These are phyloP conservation scores for Teleopsis dalmanni DNA, from an alignment of 1,140 invertebrate species.

Conservation along the genomic window DNA sequence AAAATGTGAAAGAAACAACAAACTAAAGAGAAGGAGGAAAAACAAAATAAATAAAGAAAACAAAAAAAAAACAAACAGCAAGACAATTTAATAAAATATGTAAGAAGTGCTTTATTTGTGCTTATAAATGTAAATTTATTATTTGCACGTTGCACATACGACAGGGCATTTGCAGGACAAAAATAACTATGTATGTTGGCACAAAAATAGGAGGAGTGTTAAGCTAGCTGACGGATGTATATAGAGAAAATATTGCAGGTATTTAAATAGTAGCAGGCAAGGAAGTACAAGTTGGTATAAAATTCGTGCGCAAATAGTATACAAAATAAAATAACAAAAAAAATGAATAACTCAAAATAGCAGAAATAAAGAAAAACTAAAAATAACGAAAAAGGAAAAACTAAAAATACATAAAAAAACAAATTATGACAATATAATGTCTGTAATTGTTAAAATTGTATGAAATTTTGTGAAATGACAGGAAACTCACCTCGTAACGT, in stretches of 20 bases:
- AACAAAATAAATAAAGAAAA: too few relatives aligned
- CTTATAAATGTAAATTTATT: conserved; percentile 1
- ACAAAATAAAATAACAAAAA: not conserved
- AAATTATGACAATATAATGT: not conserved
- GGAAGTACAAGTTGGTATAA: not conserved
- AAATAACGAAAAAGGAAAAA: not conserved
- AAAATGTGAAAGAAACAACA: not conserved
- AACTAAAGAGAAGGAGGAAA: not conserved
- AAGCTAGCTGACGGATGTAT: not conserved
- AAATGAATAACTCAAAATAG: too few relatives aligned
- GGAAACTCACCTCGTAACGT: conserved; percentile 41
- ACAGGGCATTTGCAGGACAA: conserved; percentile 2
- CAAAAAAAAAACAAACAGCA: conserved; percentile 3
- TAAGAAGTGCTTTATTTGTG: too few relatives aligned
- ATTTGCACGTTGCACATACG: conserved; percentile 3
- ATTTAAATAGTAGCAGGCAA: not conserved
- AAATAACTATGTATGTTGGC: not conserved
- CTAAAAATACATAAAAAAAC: not conserved
- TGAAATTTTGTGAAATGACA: not conserved
- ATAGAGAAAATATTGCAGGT: not conserved
- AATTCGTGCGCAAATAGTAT: not conserved
- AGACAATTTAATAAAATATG: too few relatives aligned
- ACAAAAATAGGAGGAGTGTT: not conserved
- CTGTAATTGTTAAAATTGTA: not conserved
- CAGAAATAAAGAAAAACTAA: not conserved